Evolutionary conservation across 2,797 vertebrate genomes (phyloP), one percentile per base, ranked within the genome.

Genomic region (Syngnathus acus): DNA sequence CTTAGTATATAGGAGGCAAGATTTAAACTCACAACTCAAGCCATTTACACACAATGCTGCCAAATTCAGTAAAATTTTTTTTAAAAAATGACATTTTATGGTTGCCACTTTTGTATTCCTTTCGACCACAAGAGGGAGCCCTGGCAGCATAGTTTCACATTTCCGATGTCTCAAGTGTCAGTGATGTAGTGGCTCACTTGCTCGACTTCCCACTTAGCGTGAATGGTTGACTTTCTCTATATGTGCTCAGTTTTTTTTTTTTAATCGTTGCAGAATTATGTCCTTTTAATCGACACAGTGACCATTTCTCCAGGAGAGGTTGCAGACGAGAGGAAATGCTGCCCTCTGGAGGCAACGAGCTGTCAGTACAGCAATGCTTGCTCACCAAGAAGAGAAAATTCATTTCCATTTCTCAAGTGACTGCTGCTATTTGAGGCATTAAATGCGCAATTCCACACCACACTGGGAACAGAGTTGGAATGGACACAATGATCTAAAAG

Each of bases 291-390:
- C 37, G 62, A 50, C 32, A 26, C 3, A 17, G 19, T 10, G 4
- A 47, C n/a, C 68, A 47, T 70, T 72, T 73, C 43, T 23, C 63
- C 72, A 43, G 11, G 47, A 53, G 55, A 38, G n/a, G 72, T 2
- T 48, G 58, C 48, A 75, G 45, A 75, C 65, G 38, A 71, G 62
- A 68, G 77, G 69, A 10, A 77, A 86, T 68, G 68, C 71, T 82
- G 86, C 84, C 87, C 83, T 80, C 88, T 84, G 57, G 72, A 81
- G 89, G 80, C 70, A 47, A 47, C 10, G 21, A 26, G 45, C 45
- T 45, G 45, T 77, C 63, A 80, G 57, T 63, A 64, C 58, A 60
- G 9, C 9, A 26, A 43, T 37, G 48, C 38, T 50, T 14, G 40
- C 8, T 6, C n/a, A n/a, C 19, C 9, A 5, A 50, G 4, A 39